Evolutionary conservation across 2,888 invertebrate species (phyloP).

Genomic region (Galerucella nymphaeae): DNA sequence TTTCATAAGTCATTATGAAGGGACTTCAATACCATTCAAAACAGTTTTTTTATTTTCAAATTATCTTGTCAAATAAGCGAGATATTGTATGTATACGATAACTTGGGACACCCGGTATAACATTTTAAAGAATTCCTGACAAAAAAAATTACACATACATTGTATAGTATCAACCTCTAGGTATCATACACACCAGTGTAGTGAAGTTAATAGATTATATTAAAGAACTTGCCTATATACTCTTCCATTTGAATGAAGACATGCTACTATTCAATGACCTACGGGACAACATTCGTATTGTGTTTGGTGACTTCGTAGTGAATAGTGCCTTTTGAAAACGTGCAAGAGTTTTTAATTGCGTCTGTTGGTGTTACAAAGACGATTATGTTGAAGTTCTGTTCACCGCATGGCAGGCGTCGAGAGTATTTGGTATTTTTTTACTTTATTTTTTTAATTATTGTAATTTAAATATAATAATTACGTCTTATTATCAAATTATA

Average conservation of each 20-base stretch:
- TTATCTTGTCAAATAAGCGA: too few relatives aligned
- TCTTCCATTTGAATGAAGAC: slow-evolving; percentile 39
- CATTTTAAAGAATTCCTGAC: slow-evolving; percentile 4
- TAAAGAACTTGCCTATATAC: slow-evolving; percentile 33
- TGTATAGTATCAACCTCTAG: not conserved
- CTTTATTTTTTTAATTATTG: not conserved
- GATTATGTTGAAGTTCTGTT: slow-evolving; percentile 65
- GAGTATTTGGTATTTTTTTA: slow-evolving; percentile 52
- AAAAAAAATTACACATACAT: slow-evolving; percentile 5
- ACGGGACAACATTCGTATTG: slow-evolving; percentile 40
- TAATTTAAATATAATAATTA: too few relatives aligned
- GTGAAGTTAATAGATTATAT: slow-evolving; percentile 17
- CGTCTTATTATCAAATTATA: too few relatives aligned
- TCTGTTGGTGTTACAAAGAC: slow-evolving; percentile 7
- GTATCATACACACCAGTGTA: slow-evolving; percentile 10
- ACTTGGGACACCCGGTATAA: too few relatives aligned
- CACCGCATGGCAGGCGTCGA: slow-evolving; percentile 56
- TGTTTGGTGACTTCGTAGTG: slow-evolving; percentile 31
- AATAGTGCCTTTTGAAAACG: slow-evolving; percentile 33
- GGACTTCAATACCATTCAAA: too few relatives aligned
- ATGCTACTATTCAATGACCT: slow-evolving; percentile 42
- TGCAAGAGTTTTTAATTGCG: slow-evolving; percentile 17
- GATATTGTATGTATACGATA: too few relatives aligned
- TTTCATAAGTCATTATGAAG: too few relatives aligned
- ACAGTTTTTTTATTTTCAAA: too few relatives aligned